These are phyloP conservation scores for Pholis gunnellus DNA, from an alignment of 2,113 vertebrate genomes.

Conservation along the genomic window DNA sequence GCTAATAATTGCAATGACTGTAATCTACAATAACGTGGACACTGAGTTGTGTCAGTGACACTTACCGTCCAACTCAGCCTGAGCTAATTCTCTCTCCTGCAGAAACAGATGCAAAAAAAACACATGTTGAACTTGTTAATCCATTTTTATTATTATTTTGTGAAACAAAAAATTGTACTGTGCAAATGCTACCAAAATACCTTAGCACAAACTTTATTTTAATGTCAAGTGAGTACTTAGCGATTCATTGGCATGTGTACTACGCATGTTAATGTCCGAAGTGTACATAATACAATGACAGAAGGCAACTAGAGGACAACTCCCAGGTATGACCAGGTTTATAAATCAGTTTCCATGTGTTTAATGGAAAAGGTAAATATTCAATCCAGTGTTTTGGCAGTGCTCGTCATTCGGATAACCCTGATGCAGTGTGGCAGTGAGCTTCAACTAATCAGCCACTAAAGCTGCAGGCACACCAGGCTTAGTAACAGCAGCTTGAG, in stretches of 20 bases:
- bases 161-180: accelerated
- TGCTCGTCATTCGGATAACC: conserved; percentile 40
- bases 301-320: not conserved
- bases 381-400: not conserved
- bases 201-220: not conserved
- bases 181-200: not conserved
- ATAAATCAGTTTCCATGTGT: not conserved
- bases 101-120: conserved; percentile 17
- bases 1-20: not conserved
- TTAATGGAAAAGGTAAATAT: not conserved
- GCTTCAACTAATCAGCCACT: conserved; percentile 47
- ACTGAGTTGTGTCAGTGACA: not conserved
- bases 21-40: not conserved
- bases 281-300: not conserved
- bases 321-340: not conserved
- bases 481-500: conserved; percentile 48
- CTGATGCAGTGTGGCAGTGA: conserved; percentile 71
- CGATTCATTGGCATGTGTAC: not conserved
- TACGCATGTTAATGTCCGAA: not conserved
- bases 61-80: conserved; percentile 85
- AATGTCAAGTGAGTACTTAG: not conserved
- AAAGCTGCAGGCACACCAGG: conserved; percentile 50
- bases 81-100: conserved; percentile 84
- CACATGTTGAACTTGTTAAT: not conserved
- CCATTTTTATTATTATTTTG: not conserved